These are phyloP conservation scores for Amazona vittata DNA, from an alignment of 2,113 vertebrate species.

Conservation along the genomic window DNA sequence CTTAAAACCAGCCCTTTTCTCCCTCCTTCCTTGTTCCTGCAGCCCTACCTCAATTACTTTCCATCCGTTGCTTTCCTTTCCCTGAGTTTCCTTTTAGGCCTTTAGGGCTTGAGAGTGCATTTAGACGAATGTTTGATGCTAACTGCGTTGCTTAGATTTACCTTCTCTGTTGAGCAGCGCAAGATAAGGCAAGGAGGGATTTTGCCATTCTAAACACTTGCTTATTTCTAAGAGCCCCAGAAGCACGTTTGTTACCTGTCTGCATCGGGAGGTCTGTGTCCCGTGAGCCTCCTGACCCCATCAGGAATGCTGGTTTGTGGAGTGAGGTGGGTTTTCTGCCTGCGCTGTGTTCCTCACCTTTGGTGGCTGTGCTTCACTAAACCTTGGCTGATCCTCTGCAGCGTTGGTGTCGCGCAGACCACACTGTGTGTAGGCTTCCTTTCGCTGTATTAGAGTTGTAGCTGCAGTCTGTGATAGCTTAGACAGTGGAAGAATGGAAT, in stretches of 20 bases:
- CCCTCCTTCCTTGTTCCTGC: not conserved
- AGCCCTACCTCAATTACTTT: not conserved
- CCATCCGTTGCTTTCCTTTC: not conserved
- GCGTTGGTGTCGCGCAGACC: not conserved
- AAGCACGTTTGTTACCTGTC: accelerated
- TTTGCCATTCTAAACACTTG: not conserved
- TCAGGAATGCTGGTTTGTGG: not conserved
- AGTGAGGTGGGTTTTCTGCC: not conserved
- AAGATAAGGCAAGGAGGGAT: not conserved
- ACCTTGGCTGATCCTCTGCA: not conserved
- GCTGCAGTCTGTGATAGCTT: not conserved
- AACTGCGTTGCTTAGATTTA: not conserved
- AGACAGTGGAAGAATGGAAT: not conserved
- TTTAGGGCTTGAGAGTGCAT: not conserved
- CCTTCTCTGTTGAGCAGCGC: not conserved
- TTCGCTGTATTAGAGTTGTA: accelerated
- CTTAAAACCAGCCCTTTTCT: accelerated
- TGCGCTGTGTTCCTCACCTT: not conserved
- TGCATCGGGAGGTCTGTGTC: not conserved
- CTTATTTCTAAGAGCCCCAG: not conserved
- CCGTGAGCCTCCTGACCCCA: accelerated
- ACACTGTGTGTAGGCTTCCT: not conserved
- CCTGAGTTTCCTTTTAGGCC: not conserved
- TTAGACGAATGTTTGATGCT: not conserved
- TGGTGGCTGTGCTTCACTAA: not conserved